phyloP scores from a whole-genome alignment of 1,140 invertebrate species.

The Brachionus rotundiformis region DNA sequence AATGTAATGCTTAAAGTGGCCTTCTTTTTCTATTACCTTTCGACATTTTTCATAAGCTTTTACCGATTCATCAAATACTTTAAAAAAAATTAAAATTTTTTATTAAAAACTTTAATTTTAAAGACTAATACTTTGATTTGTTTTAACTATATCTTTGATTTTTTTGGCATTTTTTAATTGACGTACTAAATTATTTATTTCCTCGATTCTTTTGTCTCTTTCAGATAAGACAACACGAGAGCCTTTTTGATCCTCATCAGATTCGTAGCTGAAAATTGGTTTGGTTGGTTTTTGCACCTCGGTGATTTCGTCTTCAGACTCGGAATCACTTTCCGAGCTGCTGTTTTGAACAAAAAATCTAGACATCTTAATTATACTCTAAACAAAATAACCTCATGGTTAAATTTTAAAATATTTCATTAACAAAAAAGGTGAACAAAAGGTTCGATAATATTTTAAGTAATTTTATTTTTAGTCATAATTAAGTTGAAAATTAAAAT shows the following conservation, averaged over 20 bases:
- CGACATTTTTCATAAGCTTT: conserved; percentile 44
- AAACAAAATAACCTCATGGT: conserved; percentile 24
- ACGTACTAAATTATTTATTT: conserved; percentile 43
- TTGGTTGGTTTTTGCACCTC: conserved; percentile 34
- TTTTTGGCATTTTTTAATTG: conserved; percentile 51
- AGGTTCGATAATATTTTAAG: not conserved
- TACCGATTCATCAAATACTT: conserved; percentile 37
- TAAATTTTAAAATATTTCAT: not conserved
- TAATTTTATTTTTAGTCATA: not conserved
- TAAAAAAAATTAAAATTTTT: not conserved
- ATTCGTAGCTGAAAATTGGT: not conserved
- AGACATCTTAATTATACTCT: conserved; percentile 26
- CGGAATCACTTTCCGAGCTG: conserved; percentile 48
- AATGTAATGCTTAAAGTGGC: conserved; percentile 25
- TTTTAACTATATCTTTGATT: conserved; percentile 34
- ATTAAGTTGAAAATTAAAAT: not conserved
- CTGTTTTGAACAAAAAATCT: conserved; percentile 47
- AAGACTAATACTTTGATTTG: conserved; percentile 40
- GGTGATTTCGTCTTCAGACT: conserved; percentile 45
- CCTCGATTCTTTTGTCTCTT: conserved; percentile 45
- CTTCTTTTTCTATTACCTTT: conserved; percentile 51
- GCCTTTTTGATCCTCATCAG: conserved; percentile 16
- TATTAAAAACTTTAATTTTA: too few relatives aligned
- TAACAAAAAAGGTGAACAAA: not conserved
- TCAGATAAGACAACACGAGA: conserved; percentile 36